These are phyloP conservation scores for Holacanthus passer DNA, from an alignment of 2,113 vertebrate genomes.

Conservation along the genomic window DNA sequence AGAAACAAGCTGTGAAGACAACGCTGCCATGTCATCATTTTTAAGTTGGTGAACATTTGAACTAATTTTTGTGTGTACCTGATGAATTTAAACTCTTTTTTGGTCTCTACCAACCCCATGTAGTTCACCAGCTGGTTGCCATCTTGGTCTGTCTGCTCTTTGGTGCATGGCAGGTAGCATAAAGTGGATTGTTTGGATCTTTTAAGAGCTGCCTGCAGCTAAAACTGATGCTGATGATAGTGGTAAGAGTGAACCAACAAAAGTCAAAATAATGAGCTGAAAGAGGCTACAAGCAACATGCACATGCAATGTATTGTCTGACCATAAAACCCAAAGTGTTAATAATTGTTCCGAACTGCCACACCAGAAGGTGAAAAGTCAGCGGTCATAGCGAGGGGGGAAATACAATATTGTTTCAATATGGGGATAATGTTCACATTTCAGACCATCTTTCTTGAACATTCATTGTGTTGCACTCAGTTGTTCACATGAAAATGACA, in stretches of 20 bases:
- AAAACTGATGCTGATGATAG: background rate
- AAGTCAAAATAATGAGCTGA: background rate
- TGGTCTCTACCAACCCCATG: background rate
- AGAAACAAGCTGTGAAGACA: background rate
- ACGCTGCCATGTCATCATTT: background rate
- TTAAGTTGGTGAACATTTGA: no score
- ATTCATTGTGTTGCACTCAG: background rate
- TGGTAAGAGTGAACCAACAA: background rate
- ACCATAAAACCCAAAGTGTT: no score
- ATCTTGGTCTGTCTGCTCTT: no score
- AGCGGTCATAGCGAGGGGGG: background rate
- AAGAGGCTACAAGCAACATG: no score
- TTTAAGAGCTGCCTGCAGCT: background rate
- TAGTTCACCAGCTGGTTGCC: background rate
- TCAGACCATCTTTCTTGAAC: background rate
- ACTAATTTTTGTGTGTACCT: background rate
- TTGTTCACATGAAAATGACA: background rate
- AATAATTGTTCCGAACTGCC: no score
- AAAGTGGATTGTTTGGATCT: no score
- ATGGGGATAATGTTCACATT: background rate
- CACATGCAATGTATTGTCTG: no score
- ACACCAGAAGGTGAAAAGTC: background rate
- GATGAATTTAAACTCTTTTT: background rate
- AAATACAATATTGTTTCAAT: no score
- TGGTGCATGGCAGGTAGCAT: no score